phyloP scores from a whole-genome alignment of 2,797 vertebrate species.

The Arctocebus calabarensis region DNA sequence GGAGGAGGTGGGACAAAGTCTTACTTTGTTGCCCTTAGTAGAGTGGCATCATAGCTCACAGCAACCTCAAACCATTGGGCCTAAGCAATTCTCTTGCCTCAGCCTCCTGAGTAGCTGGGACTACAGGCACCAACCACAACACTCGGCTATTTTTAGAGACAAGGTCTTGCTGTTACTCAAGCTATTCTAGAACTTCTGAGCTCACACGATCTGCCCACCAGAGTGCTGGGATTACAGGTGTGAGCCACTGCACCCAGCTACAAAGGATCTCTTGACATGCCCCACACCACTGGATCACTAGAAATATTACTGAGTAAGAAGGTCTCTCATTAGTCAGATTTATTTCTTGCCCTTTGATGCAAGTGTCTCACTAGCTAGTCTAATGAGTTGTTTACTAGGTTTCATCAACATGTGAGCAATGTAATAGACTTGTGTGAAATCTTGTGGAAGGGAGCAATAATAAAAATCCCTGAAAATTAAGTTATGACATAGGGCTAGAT shows the following conservation, averaged over 20 bases:
- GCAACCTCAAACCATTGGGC: no score
- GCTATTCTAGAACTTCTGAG: no score
- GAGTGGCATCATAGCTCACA: no score
- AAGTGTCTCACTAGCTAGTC: not conserved
- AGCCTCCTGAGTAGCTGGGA: no score
- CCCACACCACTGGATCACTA: not conserved
- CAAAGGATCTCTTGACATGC: not conserved
- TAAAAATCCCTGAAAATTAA: not conserved
- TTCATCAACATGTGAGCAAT: not conserved
- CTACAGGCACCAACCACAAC: no score
- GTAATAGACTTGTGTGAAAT: not conserved
- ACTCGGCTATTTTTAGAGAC: no score
- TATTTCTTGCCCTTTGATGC: not conserved
- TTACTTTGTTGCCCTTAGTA: no score
- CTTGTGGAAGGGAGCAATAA: not conserved
- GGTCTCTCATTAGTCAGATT: not conserved
- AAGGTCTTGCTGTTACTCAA: no score
- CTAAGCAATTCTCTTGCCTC: no score
- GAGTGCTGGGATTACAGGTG: no score
- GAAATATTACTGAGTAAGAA: not conserved
- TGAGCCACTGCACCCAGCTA: not conserved
- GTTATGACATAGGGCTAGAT: not conserved
- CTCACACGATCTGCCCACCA: no score
- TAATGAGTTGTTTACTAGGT: not conserved
- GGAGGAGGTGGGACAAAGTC: no score